A percentile compares a stretch with the other conserved stretches of the same genome.
Conservation (phyloP, 1,140 invertebrate genomes). For the Hesperophylax magnus region DNA sequence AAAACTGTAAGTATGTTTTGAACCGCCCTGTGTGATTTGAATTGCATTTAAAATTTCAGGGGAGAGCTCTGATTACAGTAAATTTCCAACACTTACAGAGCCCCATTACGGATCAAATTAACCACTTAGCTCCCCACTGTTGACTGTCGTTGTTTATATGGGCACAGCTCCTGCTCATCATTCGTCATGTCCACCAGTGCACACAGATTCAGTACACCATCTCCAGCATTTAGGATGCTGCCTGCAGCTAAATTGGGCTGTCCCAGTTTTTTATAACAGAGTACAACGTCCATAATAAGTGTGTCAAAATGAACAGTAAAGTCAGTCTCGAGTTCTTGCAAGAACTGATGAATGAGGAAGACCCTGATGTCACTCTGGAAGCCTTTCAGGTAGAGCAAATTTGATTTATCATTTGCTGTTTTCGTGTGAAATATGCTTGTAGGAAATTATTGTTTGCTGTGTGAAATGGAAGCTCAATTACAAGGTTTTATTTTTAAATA, state of each 20-base stretch:
- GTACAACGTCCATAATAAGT: not conserved
- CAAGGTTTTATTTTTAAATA: no score
- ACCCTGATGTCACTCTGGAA: constrained; percentile 64
- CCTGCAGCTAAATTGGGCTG: constrained; percentile 17
- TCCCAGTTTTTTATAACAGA: constrained; percentile 14
- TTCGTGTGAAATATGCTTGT: no score
- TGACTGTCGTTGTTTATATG: constrained; percentile 49
- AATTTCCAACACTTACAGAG: constrained; percentile 50
- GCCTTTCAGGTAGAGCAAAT: constrained; percentile 47
- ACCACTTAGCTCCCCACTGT: constrained; percentile 54
- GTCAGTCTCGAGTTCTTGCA: constrained; percentile 62
- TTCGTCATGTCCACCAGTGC: constrained; percentile 33
- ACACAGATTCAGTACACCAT: constrained; percentile 10
- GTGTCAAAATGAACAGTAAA: constrained; percentile 47
- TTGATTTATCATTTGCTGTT: not conserved
- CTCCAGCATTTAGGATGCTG: constrained; percentile 5
- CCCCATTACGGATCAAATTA: constrained; percentile 54
- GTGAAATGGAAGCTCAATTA: no score
- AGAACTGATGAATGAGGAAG: constrained; percentile 64
- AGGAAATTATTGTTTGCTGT: no score
- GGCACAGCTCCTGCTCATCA: constrained; percentile 36
- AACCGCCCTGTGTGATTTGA: constrained; percentile 19
- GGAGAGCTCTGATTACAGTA: constrained; percentile 52
- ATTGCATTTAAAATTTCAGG: constrained; percentile 56
- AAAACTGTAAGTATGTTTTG: not conserved